Base-by-base conservation (phyloP, 2,797 vertebrate genomes). In the Propithecus deckenii region DNA sequence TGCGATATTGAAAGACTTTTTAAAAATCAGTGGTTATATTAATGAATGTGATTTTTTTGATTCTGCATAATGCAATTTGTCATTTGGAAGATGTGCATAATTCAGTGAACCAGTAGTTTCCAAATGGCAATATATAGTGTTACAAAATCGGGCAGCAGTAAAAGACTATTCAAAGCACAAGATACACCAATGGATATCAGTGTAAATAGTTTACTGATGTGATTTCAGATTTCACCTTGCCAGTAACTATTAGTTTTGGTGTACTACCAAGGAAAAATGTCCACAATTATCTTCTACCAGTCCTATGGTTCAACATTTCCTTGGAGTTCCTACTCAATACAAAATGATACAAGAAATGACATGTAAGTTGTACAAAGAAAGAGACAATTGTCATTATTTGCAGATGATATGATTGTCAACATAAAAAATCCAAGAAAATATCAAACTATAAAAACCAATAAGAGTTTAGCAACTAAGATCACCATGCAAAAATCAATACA, bases 41-140 rank as follows among this genome's bases (percentile, higher is more conserved):
- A 94, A 69, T 65, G 57, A 95, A 74, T 84, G 20, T 71, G n/a
- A 76, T 43, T 71, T 76, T 57, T 65, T 46, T n/a, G 13, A 32
- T 93, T 38, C 15, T 72, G 7, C 28, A 14, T 57, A 88, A 91
- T 91, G n/a, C 79, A 95, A 93, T 95, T 41, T 84, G 22, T 74
- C 69, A 43, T 69, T 87, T 85, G 41, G 41, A 75, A 75, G 17
- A 83, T 67, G 25, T 80, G 32, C 22, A 72, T 79, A 91, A 88
- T 61, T 86, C 46, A 74, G 48, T 72, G 71, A 93, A n/a, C n/a
- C n/a, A 63, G 43, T 46, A 75, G 41, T 92, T 91, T 57, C 38
- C 38, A 92, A 87, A 83, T 67, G 23, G 30, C 23, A 71, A 78
- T 57, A 3, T 5, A 86, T 28, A 75, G 8, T 61, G 4, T n/a